phyloP scores from a whole-genome alignment of 2,113 vertebrate genomes.

The Spea bombifrons region DNA sequence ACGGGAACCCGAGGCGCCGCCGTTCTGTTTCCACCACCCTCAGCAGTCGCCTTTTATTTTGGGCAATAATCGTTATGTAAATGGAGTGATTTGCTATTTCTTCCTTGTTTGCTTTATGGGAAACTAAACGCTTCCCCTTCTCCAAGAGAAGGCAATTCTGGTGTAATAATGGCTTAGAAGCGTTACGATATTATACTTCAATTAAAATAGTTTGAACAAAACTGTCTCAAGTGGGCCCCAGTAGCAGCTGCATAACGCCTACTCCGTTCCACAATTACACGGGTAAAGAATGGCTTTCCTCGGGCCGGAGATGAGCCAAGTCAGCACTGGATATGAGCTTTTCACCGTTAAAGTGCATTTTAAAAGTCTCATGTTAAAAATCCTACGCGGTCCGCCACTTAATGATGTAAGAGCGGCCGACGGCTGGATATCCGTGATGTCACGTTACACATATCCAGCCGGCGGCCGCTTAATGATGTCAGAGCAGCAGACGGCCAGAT shows the following conservation, averaged over 20 bases:
- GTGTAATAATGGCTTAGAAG: slow-evolving; percentile 58
- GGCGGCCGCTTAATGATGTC: no score
- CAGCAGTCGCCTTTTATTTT: slow-evolving; percentile 22
- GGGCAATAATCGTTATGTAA: slow-evolving; percentile 37
- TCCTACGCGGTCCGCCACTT: background rate
- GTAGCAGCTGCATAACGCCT: slow-evolving; percentile 51
- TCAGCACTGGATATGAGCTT: background rate
- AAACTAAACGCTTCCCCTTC: slow-evolving; percentile 39
- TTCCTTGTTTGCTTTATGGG: slow-evolving; percentile 23
- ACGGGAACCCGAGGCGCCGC: background rate
- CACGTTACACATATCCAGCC: no score
- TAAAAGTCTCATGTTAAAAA: background rate
- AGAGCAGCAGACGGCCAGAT: no score
- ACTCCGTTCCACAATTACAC: slow-evolving; percentile 44
- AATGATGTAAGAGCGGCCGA: no score
- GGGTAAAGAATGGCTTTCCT: slow-evolving; percentile 38
- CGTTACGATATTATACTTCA: slow-evolving; percentile 59
- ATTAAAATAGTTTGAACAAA: slow-evolving; percentile 65
- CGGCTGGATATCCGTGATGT: no score
- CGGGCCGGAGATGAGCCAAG: background rate
- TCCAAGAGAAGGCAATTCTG: slow-evolving; percentile 56
- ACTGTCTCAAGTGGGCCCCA: slow-evolving; percentile 53
- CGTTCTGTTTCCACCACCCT: slow-evolving; percentile 16
- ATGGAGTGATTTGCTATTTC: slow-evolving; percentile 31
- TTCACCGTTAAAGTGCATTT: background rate